phyloP scores from a whole-genome alignment of 2,888 invertebrate species.

The Amblyjoppa fuscipennis region DNA sequence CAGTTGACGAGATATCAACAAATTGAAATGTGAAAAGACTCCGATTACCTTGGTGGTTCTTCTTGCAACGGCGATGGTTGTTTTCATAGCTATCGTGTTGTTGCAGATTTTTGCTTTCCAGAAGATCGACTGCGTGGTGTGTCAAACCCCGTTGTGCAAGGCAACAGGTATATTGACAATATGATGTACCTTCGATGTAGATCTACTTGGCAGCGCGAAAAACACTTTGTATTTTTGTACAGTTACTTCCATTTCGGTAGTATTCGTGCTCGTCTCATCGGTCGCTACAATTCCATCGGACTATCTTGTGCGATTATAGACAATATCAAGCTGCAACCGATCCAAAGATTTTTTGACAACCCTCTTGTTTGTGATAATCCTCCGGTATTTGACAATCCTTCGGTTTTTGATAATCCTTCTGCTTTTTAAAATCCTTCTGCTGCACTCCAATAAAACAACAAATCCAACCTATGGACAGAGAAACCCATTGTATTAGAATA shows the following conservation, averaged over 20 bases:
- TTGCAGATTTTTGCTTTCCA: constrained; percentile 80
- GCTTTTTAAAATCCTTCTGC: neutral
- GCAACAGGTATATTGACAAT: constrained; percentile 86
- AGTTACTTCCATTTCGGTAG: neutral
- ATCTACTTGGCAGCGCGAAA: constrained; percentile 20
- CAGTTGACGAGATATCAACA: constrained; percentile 77
- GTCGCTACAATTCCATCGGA: constrained; percentile 10
- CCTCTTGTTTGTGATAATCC: neutral
- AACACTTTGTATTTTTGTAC: neutral
- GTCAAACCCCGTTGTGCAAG: constrained; percentile 88
- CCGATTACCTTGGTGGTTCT: constrained; percentile 81
- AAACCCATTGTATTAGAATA: neutral
- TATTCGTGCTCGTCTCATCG: neutral
- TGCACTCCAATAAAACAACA: neutral
- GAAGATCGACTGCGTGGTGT: constrained; percentile 83
- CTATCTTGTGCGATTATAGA: constrained; percentile 24
- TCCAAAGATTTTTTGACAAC: neutral
- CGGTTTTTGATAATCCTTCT: neutral
- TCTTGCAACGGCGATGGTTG: constrained; percentile 80
- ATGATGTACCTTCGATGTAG: constrained; percentile 4
- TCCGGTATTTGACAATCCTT: neutral
- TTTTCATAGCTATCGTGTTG: constrained; percentile 79
- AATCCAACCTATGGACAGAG: neutral
- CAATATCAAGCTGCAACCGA: constrained; percentile 16
- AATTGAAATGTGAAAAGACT: constrained; percentile 77